Evolutionary conservation across 2,113 vertebrate species (phyloP), one percentile per base, ranked within the genome.

Genomic region (Mesitornis unicolor): DNA sequence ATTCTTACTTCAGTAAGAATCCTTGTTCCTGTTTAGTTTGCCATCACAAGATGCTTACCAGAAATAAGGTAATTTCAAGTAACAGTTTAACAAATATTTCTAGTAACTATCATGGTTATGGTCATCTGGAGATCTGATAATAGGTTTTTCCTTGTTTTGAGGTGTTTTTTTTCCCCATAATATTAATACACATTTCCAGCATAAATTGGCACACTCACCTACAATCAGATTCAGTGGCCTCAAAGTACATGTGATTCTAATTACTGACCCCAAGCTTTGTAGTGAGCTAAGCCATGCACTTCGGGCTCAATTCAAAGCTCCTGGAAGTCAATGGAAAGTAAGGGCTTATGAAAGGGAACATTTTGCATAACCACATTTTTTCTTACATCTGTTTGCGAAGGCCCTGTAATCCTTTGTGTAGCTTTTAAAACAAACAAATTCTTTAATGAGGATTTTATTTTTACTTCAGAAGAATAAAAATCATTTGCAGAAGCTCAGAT

Each of bases 361-460:
- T 88, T 95, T 92, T 96, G 88, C 83, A 93, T 67, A 92, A 96
- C 64, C 56, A 51, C 85, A 51, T 94, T 79, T 96, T 94, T 88
- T 71, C 87, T 92, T 81, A 7, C 93, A 84, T 96, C 92, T 93
- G 71, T 84, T 96, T 89, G 90, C 84, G 78, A 93, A 91, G 57
- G 64, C 68, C 38, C 73, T 78, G 36, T 93, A 94, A 96, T 96
- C 95, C 89, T 95, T 90, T 88, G 79, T 92, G 85, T 87, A 92
- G 69, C 84, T 78, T 91, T 95, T 89, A 90, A 96, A 96, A 92
- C 87, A 95, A 97, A 95, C 94, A 94, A 91, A 96, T 81, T 88
- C 60, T 75, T 95, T 95, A 96, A 96, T 93, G 68, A 86, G 71
- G 64, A 77, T 81, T 95, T 95, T 90, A 78, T 88, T 96, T 96